Base-by-base conservation (phyloP, 2,888 invertebrate genomes). In the Agriopis marginaria region DNA sequence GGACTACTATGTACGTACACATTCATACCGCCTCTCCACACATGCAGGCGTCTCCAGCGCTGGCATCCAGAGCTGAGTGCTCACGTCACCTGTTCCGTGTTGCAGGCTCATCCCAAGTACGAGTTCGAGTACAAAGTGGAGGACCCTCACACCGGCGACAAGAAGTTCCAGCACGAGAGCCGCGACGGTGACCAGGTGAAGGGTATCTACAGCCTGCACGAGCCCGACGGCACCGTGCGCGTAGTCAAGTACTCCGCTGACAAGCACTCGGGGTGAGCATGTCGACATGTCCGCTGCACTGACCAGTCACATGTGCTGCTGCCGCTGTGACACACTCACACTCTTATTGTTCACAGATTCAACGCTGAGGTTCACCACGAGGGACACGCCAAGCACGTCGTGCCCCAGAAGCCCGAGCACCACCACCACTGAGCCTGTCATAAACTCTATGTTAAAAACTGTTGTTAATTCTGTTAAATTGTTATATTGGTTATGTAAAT, bases 131-230 rank as follows among this genome's bases (percentile, higher is more conserved):
- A 94, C 79, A 87, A 91, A 44, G 92, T 92, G 5, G 86, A 88
- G 72, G 95, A 95, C 74, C 89, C 87, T 0, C 94, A 95, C 75
- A 94, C 94, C 49, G 94, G 92, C 7, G 94, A 95, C 85, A 86
- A 90, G 77, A 95, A 95, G 82, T 89, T 86, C 74, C 95, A 95
- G 80, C 85, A 89, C 66, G 95, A 95, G 83, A 81, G 87, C 65
- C 88, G 91, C 56, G 92, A 94, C 84, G 95, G 95, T 0, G 92
- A 95, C 78, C 89, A 89, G 51, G 95, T 95, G 67, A 91, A 94
- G 81, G 95, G 95, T 45, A 53, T 69, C 68, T 76, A 76, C 72
- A 73, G 75, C 75, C 66, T 82, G 71, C 11, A 83, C 80, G 56
- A 79, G 68, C 61, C 85, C 72, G 76, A 92, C 75, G 75, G 92